Percentiles rank a stretch among this genome's conserved stretches.
Conservation (phyloP, 2,797 vertebrate genomes). For the Okamejei kenojei region DNA sequence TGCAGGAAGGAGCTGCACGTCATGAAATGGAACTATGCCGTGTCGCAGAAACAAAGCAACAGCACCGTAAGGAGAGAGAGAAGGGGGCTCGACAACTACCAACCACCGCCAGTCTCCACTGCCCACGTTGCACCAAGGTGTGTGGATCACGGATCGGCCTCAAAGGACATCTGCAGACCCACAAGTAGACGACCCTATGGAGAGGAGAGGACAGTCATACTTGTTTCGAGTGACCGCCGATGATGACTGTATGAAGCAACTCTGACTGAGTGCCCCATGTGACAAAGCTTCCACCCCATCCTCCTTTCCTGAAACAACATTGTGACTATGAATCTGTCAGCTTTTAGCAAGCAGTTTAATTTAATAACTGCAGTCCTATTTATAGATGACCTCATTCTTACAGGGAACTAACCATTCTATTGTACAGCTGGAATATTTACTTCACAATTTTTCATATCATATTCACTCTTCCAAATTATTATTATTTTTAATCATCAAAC, state of each 20-base stretch:
- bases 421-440: not conserved
- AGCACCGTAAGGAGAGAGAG: too few species aligned
- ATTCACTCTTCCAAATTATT: not conserved
- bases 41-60: too few species aligned
- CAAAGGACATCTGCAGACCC: too few species aligned
- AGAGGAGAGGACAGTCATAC: too few species aligned
- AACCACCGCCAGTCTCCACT: too few species aligned
- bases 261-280: not conserved
- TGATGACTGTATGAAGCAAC: not conserved
- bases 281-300: not conserved
- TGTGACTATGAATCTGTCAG: not conserved
- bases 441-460: not conserved
- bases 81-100: too few species aligned
- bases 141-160: too few species aligned
- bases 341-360: not conserved
- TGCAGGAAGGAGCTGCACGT: too few species aligned
- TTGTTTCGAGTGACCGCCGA: too few species aligned
- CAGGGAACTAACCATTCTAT: not conserved
- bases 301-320: not conserved
- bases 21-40: too few species aligned
- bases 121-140: too few species aligned
- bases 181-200: too few species aligned
- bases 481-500: not conserved
- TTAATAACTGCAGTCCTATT: not conserved
- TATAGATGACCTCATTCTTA: slow-evolving; percentile 16